phyloP scores from a whole-genome alignment of 2,797 vertebrate species.

The Clarias laeviceps region DNA sequence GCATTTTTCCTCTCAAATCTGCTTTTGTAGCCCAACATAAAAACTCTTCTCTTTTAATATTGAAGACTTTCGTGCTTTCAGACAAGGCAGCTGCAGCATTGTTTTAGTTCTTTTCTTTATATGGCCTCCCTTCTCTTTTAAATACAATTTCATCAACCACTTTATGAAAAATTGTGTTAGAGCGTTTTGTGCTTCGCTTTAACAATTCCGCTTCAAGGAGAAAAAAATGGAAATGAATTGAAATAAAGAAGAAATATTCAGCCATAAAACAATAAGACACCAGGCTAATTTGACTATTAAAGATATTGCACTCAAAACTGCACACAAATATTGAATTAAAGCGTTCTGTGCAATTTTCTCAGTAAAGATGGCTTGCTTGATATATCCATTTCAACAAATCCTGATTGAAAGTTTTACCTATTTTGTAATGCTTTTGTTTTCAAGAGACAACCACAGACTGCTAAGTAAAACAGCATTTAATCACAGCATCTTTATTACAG shows the following conservation, averaged over 20 bases:
- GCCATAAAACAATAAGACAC: slow-evolving; percentile 26
- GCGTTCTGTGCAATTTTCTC: neutral
- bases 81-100: slow-evolving; percentile 49
- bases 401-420: slow-evolving; percentile 14
- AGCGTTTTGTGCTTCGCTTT: slow-evolving; percentile 44
- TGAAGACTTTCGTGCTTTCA: slow-evolving; percentile 51
- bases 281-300: slow-evolving; percentile 24
- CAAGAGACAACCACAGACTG: neutral
- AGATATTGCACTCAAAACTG: slow-evolving; percentile 14
- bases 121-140: slow-evolving; percentile 41
- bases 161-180: slow-evolving; percentile 50
- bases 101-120: slow-evolving; percentile 47
- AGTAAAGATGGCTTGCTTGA: slow-evolving; percentile 14
- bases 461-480: slow-evolving; percentile 8
- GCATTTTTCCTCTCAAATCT: slow-evolving; percentile 47
- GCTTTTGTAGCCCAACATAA: slow-evolving; percentile 51
- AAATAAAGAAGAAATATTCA: slow-evolving; percentile 30
- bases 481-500: neutral
- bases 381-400: slow-evolving; percentile 17
- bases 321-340: slow-evolving; percentile 20
- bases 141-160: slow-evolving; percentile 55
- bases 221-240: slow-evolving; percentile 42
- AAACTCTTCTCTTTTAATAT: slow-evolving; percentile 50
- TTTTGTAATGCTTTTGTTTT: slow-evolving; percentile 14
- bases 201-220: slow-evolving; percentile 47